Evolutionary conservation across 2,797 vertebrate species (phyloP).

Genomic region (Malacoraja senta): DNA sequence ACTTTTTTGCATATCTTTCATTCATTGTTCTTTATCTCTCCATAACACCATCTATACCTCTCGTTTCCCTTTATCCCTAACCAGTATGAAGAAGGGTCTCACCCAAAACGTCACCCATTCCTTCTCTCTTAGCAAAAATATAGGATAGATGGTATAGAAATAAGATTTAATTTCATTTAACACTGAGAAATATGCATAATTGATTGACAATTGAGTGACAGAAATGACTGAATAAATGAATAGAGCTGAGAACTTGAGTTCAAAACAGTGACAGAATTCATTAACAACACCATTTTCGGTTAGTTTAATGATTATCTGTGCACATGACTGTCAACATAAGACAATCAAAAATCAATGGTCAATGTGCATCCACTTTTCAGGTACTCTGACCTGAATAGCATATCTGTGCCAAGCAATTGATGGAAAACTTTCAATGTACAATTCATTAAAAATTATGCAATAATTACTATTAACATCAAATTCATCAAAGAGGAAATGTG

Average conservation of each 20-base stretch:
- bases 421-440: background rate
- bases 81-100: too few species aligned
- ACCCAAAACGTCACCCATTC: too few species aligned
- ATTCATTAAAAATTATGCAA: too few species aligned
- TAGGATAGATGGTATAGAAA: background rate
- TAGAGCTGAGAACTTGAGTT: background rate
- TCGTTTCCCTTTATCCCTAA: too few species aligned
- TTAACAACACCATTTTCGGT: background rate
- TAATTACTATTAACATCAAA: too few species aligned
- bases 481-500: too few species aligned
- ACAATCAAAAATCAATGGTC: background rate
- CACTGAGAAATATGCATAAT: background rate
- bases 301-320: background rate
- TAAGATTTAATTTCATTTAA: background rate
- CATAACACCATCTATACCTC: too few species aligned
- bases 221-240: background rate
- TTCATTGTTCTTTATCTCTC: too few species aligned
- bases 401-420: background rate
- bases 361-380: background rate
- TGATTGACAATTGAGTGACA: background rate
- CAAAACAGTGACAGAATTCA: background rate
- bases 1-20: too few species aligned
- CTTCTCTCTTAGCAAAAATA: background rate
- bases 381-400: background rate
- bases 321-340: background rate